Evolutionary conservation across 2,888 invertebrate genomes (phyloP).

Genomic region (Parnassius glacialis): DNA sequence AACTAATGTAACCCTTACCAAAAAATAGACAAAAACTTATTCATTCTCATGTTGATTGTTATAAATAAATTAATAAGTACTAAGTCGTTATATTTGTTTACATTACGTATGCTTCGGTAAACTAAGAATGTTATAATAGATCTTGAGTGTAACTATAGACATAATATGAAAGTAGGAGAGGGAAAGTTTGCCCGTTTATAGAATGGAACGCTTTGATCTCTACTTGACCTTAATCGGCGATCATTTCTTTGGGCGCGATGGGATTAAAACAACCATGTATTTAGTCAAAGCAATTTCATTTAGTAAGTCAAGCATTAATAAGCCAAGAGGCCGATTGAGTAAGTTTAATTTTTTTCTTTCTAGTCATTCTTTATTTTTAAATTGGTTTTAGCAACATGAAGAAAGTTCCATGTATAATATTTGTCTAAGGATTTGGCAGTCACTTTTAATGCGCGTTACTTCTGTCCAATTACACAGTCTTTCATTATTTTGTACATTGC

Average conservation of each 20-base stretch:
- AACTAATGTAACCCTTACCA: too few species aligned
- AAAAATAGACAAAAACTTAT: too few species aligned
- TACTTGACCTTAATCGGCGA: constrained; percentile 27
- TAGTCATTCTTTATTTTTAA: background rate
- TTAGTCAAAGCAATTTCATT: constrained; percentile 21
- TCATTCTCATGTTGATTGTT: too few species aligned
- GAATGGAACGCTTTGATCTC: constrained; percentile 26
- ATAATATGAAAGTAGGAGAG: constrained; percentile 15
- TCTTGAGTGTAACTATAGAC: constrained; percentile 1
- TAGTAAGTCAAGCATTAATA: constrained; percentile 13
- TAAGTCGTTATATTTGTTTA: background rate
- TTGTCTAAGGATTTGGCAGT: too few species aligned
- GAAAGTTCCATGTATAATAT: too few species aligned
- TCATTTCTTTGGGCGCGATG: constrained; percentile 16
- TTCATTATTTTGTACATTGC: too few species aligned
- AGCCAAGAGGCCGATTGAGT: background rate
- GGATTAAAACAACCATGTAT: constrained; percentile 19
- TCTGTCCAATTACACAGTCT: too few species aligned
- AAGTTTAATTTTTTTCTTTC: background rate
- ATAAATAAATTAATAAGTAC: too few species aligned
- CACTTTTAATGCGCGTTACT: too few species aligned
- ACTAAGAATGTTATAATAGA: constrained; percentile 13
- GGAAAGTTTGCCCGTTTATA: constrained; percentile 18
- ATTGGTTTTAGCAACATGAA: background rate
- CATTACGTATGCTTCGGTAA: constrained; percentile 1